Conservation (phyloP, 2,113 vertebrate species). For the Marmota monax region DNA sequence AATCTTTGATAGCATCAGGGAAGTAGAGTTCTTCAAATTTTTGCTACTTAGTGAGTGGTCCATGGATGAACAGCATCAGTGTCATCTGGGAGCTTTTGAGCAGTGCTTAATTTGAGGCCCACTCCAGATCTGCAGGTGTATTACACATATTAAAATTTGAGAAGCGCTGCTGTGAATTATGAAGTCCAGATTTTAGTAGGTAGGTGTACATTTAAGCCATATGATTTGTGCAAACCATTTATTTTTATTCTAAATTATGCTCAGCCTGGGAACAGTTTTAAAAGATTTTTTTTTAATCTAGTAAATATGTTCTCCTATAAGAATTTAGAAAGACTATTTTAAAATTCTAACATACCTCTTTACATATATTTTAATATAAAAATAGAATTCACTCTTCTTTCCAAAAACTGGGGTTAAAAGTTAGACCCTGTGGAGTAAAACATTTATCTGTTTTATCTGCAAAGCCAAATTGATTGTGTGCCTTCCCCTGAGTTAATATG, state of each 20-base stretch:
- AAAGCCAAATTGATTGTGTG: slow-evolving; percentile 38
- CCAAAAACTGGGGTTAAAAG: neutral
- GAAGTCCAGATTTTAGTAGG: neutral
- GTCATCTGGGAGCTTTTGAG: neutral
- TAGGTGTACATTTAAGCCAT: neutral
- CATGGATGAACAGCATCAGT: neutral
- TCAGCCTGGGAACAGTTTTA: slow-evolving; percentile 22
- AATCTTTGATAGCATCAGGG: neutral
- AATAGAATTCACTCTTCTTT: neutral
- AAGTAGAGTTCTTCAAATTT: neutral
- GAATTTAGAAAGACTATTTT: neutral
- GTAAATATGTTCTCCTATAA: slow-evolving; percentile 25
- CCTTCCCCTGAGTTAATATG: neutral
- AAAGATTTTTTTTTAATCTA: slow-evolving; percentile 43
- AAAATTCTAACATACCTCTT: neutral
- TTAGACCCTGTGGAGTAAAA: neutral
- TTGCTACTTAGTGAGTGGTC: neutral
- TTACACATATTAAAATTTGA: neutral
- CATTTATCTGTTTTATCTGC: neutral
- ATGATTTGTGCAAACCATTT: neutral
- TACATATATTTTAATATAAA: slow-evolving; percentile 28
- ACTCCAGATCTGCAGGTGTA: neutral
- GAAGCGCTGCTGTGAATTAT: neutral
- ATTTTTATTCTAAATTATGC: slow-evolving; percentile 8
- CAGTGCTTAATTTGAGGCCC: neutral